These are phyloP conservation scores for Poeciliopsis paucimaculata DNA, from an alignment of 2,797 vertebrate species.

Conservation along the genomic window DNA sequence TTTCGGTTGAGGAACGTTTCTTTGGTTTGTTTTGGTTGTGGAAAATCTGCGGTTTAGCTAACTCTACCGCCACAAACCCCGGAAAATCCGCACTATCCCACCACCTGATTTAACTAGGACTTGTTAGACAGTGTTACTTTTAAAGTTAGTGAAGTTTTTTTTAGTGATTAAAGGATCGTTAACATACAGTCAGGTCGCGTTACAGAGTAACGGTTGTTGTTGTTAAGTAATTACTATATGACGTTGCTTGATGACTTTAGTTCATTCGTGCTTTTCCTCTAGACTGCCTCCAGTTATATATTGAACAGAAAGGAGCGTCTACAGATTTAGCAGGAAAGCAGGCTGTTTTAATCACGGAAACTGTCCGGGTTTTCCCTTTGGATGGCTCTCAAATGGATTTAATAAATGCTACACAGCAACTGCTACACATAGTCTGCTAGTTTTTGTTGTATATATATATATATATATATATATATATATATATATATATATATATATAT, in stretches of 20 bases:
- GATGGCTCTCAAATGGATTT: constrained; percentile 70
- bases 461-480: no score
- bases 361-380: constrained; percentile 32
- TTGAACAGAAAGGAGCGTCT: constrained; percentile 57
- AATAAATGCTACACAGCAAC: constrained; percentile 58
- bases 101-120: not conserved
- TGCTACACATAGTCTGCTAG: constrained; percentile 45
- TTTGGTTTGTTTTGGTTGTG: constrained; percentile 67
- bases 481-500: no score
- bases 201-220: not conserved
- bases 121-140: not conserved
- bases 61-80: not conserved
- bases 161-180: constrained; percentile 5
- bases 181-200: not conserved
- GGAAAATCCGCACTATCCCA: not conserved
- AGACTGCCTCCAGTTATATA: not conserved
- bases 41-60: constrained; percentile 28
- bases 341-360: constrained; percentile 75
- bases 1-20: constrained; percentile 49
- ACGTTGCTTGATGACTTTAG: constrained; percentile 22
- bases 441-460: not conserved
- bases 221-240: not conserved
- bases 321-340: constrained; percentile 79
- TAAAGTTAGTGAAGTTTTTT: constrained; percentile 13
- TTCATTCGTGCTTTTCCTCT: not conserved